Base-by-base conservation (phyloP, 2,113 vertebrate genomes). In the Heterotilapia buettikoferi region DNA sequence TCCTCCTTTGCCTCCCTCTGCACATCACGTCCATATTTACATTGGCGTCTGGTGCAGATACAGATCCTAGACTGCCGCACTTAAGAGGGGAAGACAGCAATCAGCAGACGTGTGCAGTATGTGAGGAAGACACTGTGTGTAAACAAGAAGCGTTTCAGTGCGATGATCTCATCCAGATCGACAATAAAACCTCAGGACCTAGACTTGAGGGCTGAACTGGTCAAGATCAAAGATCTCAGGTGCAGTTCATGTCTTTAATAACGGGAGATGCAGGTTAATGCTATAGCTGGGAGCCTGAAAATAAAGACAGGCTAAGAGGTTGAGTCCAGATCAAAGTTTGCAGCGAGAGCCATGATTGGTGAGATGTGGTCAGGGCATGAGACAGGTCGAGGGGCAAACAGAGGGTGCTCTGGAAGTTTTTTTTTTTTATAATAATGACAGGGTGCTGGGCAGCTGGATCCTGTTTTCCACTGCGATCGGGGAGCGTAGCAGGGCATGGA, bases 381-480 rank as follows among this genome's bases (percentile, higher is more conserved):
- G 80, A 92, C 18, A 56, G 84, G 86, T 93, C 71, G 76, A 83
- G 86, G 91, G 91, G 90, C 78, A 89, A 89, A 76, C 79, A 61
- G 88, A 90, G 92, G 92, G 84, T 90, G 84, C 87, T 84, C 71
- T 26, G 59, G 84, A 36, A 83, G 73, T 0, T 19, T 11, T 63
- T 85, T 85, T 85, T 84, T 79, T 71, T 82, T 11, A 19, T 24
- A 31, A 71, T 85, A 95, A 96, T 95, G 94, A 95, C 94, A 93
- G 94, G 92, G 92, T 86, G 89, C 80, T n/a, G 86, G 94, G 93
- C 95, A 96, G 95, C 94, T 96, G 96, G 95, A 95, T 95, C 94
- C 94, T 96, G 95, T 96, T 96, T 95, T 95, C 92, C 89, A 92
- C 92, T 82, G 86, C 80, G 89, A 94, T 92, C 83, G 45, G 81